phyloP scores from a whole-genome alignment of 2,888 invertebrate species.

The Brenthis daphne region DNA sequence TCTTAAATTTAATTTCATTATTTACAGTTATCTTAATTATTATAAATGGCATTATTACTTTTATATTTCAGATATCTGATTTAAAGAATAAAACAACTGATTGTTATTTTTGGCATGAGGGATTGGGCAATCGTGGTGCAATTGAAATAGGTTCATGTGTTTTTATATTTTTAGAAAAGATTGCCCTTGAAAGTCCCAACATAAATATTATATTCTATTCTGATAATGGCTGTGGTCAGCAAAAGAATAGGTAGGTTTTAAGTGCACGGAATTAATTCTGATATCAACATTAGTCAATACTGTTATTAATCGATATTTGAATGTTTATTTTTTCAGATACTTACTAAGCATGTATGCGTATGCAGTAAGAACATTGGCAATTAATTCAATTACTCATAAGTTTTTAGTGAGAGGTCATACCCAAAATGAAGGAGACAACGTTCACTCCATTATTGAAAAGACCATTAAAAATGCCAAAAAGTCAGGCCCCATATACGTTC shows the following conservation, averaged over 20 bases:
- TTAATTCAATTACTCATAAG: slow-evolving; percentile 20
- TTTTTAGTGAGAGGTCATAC: slow-evolving; percentile 24
- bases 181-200: neutral
- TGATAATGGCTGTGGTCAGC: slow-evolving; percentile 25
- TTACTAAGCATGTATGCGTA: slow-evolving; percentile 23
- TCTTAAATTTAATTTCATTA: neutral
- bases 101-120: slow-evolving; percentile 42
- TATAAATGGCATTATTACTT: no score
- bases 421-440: slow-evolving; percentile 21
- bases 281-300: no score
- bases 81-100: slow-evolving; percentile 22
- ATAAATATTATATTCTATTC: slow-evolving; percentile 27
- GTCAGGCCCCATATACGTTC: slow-evolving; percentile 17
- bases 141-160: slow-evolving; percentile 36
- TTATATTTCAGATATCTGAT: slow-evolving; percentile 25
- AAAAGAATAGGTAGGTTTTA: slow-evolving; percentile 15
- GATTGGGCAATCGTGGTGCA: slow-evolving; percentile 35
- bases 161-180: slow-evolving; percentile 20
- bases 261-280: no score
- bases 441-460: slow-evolving; percentile 21
- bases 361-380: slow-evolving; percentile 12
- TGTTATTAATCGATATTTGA: neutral
- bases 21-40: neutral
- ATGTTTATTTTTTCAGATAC: neutral
- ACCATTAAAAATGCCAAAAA: slow-evolving; percentile 13